Conservation (phyloP, 2,888 invertebrate species). For the Leucophora obtusa region DNA sequence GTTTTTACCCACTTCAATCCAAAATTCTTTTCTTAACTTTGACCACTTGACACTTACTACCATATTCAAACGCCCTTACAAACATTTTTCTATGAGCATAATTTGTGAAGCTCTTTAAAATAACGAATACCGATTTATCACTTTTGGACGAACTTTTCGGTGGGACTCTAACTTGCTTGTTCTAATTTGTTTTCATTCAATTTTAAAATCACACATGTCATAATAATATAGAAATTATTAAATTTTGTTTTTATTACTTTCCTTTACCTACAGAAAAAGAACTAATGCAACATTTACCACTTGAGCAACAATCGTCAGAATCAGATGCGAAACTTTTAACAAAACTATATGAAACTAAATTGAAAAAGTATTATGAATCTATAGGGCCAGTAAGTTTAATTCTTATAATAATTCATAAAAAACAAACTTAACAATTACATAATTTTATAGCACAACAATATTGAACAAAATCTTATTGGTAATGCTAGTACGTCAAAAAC, state of each 20-base stretch:
- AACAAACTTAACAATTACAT: background rate
- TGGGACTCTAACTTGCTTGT: too few species aligned
- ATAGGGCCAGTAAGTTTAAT: slow-evolving; percentile 67
- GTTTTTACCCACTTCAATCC: too few species aligned
- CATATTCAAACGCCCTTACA: too few species aligned
- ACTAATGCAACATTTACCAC: slow-evolving; percentile 78
- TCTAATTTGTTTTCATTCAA: too few species aligned
- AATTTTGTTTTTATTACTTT: background rate
- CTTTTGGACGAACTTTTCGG: too few species aligned
- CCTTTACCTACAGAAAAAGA: slow-evolving; percentile 75
- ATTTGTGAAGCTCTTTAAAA: too few species aligned
- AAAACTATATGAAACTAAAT: slow-evolving; percentile 88
- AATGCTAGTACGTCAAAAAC: slow-evolving; percentile 74
- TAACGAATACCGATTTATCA: too few species aligned
- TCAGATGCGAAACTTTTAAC: slow-evolving; percentile 85
- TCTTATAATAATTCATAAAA: background rate
- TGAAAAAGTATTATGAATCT: slow-evolving; percentile 91
- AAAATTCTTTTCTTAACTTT: too few species aligned
- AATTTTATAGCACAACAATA: slow-evolving; percentile 65
- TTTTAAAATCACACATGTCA: too few species aligned
- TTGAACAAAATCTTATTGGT: slow-evolving; percentile 76
- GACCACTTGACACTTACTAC: too few species aligned
- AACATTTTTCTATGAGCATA: too few species aligned
- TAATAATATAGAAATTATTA: background rate
- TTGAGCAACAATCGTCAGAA: slow-evolving; percentile 80